Percentiles rank a stretch among this genome's conserved stretches.
phyloP scores from a whole-genome alignment of 2,888 invertebrate species.

The Sinopyrophorus schimmeli region DNA sequence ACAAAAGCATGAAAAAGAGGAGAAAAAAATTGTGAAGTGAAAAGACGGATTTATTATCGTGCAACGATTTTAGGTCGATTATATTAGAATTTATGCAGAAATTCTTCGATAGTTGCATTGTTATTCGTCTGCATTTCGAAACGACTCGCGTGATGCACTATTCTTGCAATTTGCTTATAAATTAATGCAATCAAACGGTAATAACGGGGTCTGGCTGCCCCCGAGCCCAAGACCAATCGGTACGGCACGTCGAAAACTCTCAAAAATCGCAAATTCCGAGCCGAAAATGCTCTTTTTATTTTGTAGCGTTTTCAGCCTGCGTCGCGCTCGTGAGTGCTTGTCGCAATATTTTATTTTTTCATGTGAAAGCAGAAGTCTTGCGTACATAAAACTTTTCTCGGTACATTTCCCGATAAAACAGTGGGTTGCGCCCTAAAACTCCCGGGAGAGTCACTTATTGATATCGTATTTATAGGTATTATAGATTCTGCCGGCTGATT shows the following conservation, averaged over 20 bases:
- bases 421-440: slow-evolving; percentile 44
- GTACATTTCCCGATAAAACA: slow-evolving; percentile 54
- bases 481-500: slow-evolving; percentile 53
- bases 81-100: too few species aligned
- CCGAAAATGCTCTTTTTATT: too few species aligned
- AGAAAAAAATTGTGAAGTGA: too few species aligned
- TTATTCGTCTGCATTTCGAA: slow-evolving; percentile 7
- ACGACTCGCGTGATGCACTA: slow-evolving; percentile 20
- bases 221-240: slow-evolving; percentile 13
- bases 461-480: slow-evolving; percentile 57
- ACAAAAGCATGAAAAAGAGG: too few species aligned
- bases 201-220: slow-evolving; percentile 19
- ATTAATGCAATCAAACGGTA: slow-evolving; percentile 20
- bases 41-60: too few species aligned
- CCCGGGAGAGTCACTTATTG: slow-evolving; percentile 54
- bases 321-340: slow-evolving; percentile 7
- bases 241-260: slow-evolving; percentile 18
- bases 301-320: slow-evolving; percentile 6
- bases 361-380: slow-evolving; percentile 25
- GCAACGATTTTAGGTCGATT: too few species aligned
- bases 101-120: too few species aligned
- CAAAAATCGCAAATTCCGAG: slow-evolving; percentile 14
- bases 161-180: slow-evolving; percentile 12
- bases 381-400: slow-evolving; percentile 47
- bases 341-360: slow-evolving; percentile 22